A percentile compares a stretch with the other conserved stretches of the same genome.
These are phyloP conservation scores for Sapayoa aenigma DNA, from an alignment of 2,113 vertebrate species.

Conservation along the genomic window DNA sequence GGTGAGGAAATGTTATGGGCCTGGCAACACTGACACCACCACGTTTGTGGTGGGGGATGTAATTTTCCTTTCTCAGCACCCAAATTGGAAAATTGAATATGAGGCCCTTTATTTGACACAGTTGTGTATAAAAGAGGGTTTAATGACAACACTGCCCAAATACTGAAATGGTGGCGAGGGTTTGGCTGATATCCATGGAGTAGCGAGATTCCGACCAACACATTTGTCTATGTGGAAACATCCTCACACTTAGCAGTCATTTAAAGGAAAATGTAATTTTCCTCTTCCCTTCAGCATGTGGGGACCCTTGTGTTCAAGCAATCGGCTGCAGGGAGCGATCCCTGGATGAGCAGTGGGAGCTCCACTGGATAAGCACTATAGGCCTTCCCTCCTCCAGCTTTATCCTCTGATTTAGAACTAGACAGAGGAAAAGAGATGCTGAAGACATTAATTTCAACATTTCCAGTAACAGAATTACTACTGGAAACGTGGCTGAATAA, in stretches of 20 bases:
- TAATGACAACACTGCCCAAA: neutral
- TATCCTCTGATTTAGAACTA: neutral
- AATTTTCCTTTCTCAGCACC: neutral
- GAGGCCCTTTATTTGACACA: neutral
- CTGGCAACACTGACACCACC: neutral
- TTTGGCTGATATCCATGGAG: neutral
- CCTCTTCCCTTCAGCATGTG: accelerated
- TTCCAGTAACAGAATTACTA: neutral
- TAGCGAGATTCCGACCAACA: neutral
- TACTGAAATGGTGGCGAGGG: neutral
- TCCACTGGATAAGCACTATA: neutral
- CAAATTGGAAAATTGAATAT: neutral
- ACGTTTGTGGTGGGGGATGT: neutral
- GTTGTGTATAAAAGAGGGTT: neutral
- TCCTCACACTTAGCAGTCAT: accelerated
- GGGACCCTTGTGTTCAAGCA: accelerated
- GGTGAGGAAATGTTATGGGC: neutral
- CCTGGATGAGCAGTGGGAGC: accelerated
- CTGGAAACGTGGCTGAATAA: neutral
- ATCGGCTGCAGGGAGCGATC: accelerated
- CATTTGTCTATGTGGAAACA: accelerated
- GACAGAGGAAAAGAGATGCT: neutral
- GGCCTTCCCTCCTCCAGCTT: neutral
- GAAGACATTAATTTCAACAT: neutral
- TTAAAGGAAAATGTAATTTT: neutral